Percentiles rank a stretch among this genome's conserved stretches.
These are phyloP conservation scores for Malacosoma neustria DNA, from an alignment of 2,888 invertebrate species.

Conservation along the genomic window DNA sequence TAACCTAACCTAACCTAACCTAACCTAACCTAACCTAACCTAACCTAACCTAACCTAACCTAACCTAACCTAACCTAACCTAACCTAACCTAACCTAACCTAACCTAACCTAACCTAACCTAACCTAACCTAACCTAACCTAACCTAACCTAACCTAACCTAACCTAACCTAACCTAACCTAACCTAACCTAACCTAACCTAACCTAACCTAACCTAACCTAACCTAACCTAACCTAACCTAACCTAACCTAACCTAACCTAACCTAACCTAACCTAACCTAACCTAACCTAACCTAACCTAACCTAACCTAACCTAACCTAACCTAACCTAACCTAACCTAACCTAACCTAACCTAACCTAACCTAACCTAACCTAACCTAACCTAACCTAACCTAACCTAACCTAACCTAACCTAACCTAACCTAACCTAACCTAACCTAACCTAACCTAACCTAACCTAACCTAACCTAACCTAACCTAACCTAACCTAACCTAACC, in stretches of 20 bases:
- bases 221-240: constrained; percentile 11
- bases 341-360: constrained; percentile 15
- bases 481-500: constrained; percentile 13
- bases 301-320: constrained; percentile 14
- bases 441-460: constrained; percentile 14
- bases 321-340: constrained; percentile 14
- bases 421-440: constrained; percentile 14
- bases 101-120: constrained; percentile 13
- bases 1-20: constrained; percentile 11
- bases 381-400: constrained; percentile 14
- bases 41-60: constrained; percentile 14
- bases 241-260: constrained; percentile 13
- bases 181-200: constrained; percentile 12
- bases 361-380: constrained; percentile 14
- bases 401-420: constrained; percentile 14
- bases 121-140: constrained; percentile 14
- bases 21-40: constrained; percentile 13
- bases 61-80: constrained; percentile 13
- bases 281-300: constrained; percentile 14
- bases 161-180: constrained; percentile 13
- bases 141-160: constrained; percentile 13
- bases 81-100: constrained; percentile 14
- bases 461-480: constrained; percentile 13
- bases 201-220: constrained; percentile 11
- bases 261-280: constrained; percentile 14